Base-by-base conservation (phyloP, 1,140 invertebrate genomes). In the Octopus bimaculoides region DNA sequence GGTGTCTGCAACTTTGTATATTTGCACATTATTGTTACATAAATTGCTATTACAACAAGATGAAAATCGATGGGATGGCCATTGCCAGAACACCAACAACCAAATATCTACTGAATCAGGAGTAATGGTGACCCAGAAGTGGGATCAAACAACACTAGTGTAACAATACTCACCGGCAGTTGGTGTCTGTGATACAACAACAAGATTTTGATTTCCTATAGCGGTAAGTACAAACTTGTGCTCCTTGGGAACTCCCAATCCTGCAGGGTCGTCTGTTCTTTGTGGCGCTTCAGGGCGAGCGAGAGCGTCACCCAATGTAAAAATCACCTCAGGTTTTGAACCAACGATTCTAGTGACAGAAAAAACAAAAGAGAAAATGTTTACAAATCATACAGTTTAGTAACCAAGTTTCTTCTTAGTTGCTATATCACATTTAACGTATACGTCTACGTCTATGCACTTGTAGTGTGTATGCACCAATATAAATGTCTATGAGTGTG, bases 191-290 rank as follows among this genome's bases (percentile, higher is more conserved):
- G 86, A 85, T 75, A 88, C 84, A 52, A 89, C 85, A 10, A 85
- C 84, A 14, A 88, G 80, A 77, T 86, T 88, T 78, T 98, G 96
- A 84, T 93, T 93, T 0, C 94, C 95, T 7, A 98, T 95, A 79
- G 94, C 94, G 1, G 95, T 96, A 54, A 98, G 94, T 87, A 96
- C 94, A 84, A 98, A 92, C 81, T 95, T 93, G 89, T 98, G 96
- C 84, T 98, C 95, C 89, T 95, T 94, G n/a, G 96, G 94, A 87
- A 96, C 95, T 54, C 77, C 56, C 7, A 77, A 71, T 41, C 52
- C 14, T 52, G 52, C 78, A 5, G 77, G 20, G 17, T 69, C 78
- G 52, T 76, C 26, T 4, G 82, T 75, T 54, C 75, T 69, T 12
- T 75, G 82, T 54, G 78, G 78, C 10, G 79, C 52, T 61, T 81